These are phyloP conservation scores for Protaetia brevitarsis DNA, from an alignment of 1,140 invertebrate genomes.

Conservation along the genomic window DNA sequence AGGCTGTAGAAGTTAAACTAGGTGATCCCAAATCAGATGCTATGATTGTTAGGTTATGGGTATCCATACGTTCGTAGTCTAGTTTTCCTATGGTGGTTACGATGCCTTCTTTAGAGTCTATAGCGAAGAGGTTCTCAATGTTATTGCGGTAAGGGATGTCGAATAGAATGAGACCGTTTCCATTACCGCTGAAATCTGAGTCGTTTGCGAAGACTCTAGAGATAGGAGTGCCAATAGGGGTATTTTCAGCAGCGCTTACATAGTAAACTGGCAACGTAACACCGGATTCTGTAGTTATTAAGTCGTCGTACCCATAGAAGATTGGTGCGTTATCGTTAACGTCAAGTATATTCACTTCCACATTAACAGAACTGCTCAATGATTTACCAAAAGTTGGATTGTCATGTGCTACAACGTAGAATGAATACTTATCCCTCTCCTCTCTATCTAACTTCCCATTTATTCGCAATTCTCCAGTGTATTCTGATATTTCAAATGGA, in stretches of 20 bases:
- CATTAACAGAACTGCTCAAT: conserved; percentile 67
- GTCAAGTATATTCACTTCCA: conserved; percentile 76
- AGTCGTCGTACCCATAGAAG: conserved; percentile 70
- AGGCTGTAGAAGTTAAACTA: conserved; percentile 71
- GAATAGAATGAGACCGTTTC: conserved; percentile 75
- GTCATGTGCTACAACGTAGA: conserved; percentile 74
- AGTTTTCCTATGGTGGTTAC: conserved; percentile 71
- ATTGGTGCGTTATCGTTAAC: conserved; percentile 74
- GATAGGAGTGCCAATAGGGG: conserved; percentile 65
- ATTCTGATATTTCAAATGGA: conserved; percentile 70
- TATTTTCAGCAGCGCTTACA: conserved; percentile 65
- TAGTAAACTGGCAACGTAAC: conserved; percentile 65
- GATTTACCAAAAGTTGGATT: conserved; percentile 58
- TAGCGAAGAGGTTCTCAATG: conserved; percentile 64
- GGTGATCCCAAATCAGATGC: conserved; percentile 82
- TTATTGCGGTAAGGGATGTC: conserved; percentile 63
- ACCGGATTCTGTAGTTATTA: conserved; percentile 38
- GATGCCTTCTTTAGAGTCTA: conserved; percentile 77
- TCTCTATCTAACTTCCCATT: conserved; percentile 79
- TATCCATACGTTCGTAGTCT: conserved; percentile 65
- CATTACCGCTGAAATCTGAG: conserved; percentile 77
- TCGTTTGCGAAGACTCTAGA: conserved; percentile 78
- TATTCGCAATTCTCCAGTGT: conserved; percentile 72
- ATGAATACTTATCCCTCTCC: conserved; percentile 63
- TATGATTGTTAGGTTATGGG: conserved; percentile 74